Evolutionary conservation across 2,113 vertebrate genomes (phyloP).

Genomic region (Hylia prasina): DNA sequence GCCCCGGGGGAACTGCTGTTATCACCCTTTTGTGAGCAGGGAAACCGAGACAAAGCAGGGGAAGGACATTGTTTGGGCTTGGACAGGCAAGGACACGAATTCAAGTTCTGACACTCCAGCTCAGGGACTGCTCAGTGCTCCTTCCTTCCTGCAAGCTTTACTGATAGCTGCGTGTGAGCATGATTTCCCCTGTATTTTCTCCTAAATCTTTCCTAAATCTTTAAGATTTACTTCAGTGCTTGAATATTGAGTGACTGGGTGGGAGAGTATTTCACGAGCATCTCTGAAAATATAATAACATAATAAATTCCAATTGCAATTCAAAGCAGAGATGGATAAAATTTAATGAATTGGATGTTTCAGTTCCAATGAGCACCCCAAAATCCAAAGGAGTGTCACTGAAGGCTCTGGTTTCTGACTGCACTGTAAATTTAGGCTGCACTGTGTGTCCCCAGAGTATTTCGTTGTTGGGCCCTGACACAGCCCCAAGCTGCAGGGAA

Average conservation of each 20-base stretch:
- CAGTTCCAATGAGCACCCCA: neutral
- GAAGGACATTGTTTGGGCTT: neutral
- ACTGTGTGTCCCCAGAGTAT: neutral
- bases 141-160: neutral
- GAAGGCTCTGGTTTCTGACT: neutral
- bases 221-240: neutral
- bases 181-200: neutral
- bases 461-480: neutral
- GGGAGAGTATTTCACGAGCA: neutral
- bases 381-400: neutral
- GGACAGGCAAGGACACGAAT: neutral
- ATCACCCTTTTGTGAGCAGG: neutral
- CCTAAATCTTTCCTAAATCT: neutral
- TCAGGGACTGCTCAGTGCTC: neutral
- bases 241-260: neutral
- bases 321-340: neutral
- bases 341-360: neutral
- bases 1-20: neutral
- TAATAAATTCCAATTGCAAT: neutral
- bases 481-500: neutral
- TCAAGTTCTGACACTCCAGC: neutral
- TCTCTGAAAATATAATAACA: neutral
- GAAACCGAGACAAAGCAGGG: neutral
- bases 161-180: accelerated
- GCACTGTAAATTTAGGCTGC: neutral